Percentiles rank a stretch among this genome's conserved stretches.
Conservation (phyloP, 2,888 invertebrate species). For the Galerucella calmariensis region DNA sequence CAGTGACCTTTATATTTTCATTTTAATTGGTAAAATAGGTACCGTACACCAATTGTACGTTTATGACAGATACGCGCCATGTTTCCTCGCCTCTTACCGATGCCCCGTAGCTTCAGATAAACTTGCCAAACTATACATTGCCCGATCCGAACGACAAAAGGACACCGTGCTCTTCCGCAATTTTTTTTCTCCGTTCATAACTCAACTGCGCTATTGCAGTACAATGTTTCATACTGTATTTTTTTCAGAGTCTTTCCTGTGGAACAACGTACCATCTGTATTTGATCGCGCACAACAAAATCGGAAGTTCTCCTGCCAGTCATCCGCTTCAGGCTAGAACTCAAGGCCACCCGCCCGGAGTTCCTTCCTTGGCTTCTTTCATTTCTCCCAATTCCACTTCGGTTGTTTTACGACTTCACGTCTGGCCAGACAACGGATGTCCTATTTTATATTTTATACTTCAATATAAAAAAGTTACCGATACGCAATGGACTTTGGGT, state of each 20-base stretch:
- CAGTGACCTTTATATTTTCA: too few relatives aligned
- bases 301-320: slow-evolving; percentile 77
- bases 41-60: too few relatives aligned
- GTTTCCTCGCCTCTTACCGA: too few relatives aligned
- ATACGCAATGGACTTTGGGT: slow-evolving; percentile 77
- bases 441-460: slow-evolving; percentile 76
- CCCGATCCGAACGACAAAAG: too few relatives aligned
- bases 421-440: slow-evolving; percentile 82
- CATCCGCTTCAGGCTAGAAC: slow-evolving; percentile 76
- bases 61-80: too few relatives aligned
- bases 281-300: slow-evolving; percentile 77
- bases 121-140: too few relatives aligned
- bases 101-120: too few relatives aligned
- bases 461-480: slow-evolving; percentile 74
- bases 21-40: too few relatives aligned
- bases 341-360: slow-evolving; percentile 78
- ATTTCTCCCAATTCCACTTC: slow-evolving; percentile 79
- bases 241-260: slow-evolving; percentile 71
- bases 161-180: too few relatives aligned
- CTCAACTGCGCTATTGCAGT: too few relatives aligned
- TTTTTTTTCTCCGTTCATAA: too few relatives aligned
- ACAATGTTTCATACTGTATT: background rate
- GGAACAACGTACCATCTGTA: slow-evolving; percentile 80
- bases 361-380: slow-evolving; percentile 72
- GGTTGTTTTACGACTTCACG: slow-evolving; percentile 73